phyloP scores from a whole-genome alignment of 2,888 invertebrate species.

The Hirtodrosophila trivittata region DNA sequence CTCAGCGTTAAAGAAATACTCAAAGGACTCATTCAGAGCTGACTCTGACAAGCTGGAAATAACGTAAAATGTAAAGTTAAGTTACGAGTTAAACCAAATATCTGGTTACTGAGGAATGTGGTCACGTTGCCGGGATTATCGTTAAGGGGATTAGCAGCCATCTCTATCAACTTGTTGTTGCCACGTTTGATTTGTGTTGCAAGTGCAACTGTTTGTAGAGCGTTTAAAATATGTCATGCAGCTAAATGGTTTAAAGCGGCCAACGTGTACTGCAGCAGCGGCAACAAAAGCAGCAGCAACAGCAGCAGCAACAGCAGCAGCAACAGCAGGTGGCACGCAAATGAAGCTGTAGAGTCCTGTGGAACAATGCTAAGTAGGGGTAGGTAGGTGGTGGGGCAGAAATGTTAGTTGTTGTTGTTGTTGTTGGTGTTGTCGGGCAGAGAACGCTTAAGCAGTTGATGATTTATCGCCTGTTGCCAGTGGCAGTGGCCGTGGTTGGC shows the following conservation, averaged over 20 bases:
- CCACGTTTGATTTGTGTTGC: conserved; percentile 70
- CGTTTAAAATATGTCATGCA: conserved; percentile 76
- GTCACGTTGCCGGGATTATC: neutral
- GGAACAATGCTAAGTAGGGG: conserved; percentile 1
- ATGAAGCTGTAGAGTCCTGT: conserved; percentile 22
- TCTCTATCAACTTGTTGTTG: conserved; percentile 26
- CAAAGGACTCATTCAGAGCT: too few relatives aligned
- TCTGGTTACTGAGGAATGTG: too few relatives aligned
- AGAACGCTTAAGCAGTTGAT: conserved; percentile 76
- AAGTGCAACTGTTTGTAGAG: conserved; percentile 68
- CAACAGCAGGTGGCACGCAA: conserved; percentile 56
- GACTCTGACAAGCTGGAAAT: too few relatives aligned
- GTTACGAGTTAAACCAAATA: too few relatives aligned
- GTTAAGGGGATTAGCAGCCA: conserved; percentile 13
- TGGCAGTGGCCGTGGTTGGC: conserved; percentile 45
- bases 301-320: conserved; percentile 12
- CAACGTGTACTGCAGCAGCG: conserved; percentile 62
- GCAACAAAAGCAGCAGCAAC: conserved; percentile 4
- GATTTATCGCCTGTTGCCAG: conserved; percentile 71
- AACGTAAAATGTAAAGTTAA: too few relatives aligned
- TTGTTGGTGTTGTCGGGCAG: conserved; percentile 28
- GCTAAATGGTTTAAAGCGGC: conserved; percentile 76
- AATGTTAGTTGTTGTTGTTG: conserved; percentile 18
- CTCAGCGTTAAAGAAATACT: too few relatives aligned
- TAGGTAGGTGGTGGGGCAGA: neutral